These are phyloP conservation scores for Coecobrya sp. DNA, from an alignment of 2,888 invertebrate genomes.

Conservation along the genomic window DNA sequence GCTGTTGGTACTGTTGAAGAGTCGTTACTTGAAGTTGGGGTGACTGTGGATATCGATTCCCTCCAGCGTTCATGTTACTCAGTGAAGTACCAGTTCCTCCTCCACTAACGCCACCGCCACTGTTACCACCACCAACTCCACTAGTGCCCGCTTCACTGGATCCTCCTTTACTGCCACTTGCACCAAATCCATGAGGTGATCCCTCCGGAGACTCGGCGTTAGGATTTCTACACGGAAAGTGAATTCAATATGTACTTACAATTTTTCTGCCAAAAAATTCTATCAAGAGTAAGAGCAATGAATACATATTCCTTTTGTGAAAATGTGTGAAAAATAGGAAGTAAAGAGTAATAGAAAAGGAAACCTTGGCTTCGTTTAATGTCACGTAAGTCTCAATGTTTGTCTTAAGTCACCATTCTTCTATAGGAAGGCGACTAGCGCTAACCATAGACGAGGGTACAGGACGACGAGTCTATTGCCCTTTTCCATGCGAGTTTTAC, in stretches of 20 bases:
- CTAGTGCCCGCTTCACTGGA: constrained; percentile 88
- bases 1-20: constrained; percentile 49
- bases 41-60: constrained; percentile 82
- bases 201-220: constrained; percentile 90
- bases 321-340: constrained; percentile 50
- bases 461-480: constrained; percentile 8
- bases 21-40: constrained; percentile 42
- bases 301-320: constrained; percentile 51
- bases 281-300: constrained; percentile 44
- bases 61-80: constrained; percentile 68
- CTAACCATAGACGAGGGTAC: not conserved
- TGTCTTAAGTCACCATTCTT: constrained; percentile 24
- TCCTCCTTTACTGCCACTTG: constrained; percentile 89
- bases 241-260: constrained; percentile 71
- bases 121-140: constrained; percentile 87
- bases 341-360: constrained; percentile 54
- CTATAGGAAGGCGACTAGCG: not conserved
- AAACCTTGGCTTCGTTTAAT: constrained; percentile 62
- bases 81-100: constrained; percentile 88
- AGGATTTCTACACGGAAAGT: constrained; percentile 91
- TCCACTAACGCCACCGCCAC: constrained; percentile 90
- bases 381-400: constrained; percentile 63
- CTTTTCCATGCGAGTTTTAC: not conserved
- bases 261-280: constrained; percentile 29
- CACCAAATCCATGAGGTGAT: constrained; percentile 88